Percentiles rank a stretch among this genome's conserved stretches.
These are phyloP conservation scores for Crambe crambe DNA, from an alignment of 37 sponge, comb jelly and placozoan species.

Conservation along the genomic window DNA sequence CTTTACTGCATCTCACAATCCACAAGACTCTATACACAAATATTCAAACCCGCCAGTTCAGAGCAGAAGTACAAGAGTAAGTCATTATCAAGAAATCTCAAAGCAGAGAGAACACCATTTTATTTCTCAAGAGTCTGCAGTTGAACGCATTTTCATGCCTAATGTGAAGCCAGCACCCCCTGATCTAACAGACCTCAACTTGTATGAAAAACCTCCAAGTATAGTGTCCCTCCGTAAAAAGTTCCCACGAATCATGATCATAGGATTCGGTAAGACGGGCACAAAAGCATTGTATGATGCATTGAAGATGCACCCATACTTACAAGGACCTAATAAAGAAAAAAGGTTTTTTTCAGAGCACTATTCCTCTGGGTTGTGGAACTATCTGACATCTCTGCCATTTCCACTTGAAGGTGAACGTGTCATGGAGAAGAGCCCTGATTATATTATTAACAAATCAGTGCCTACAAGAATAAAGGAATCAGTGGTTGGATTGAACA, in stretches of 20 bases:
- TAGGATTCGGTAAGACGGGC: constrained; percentile 90
- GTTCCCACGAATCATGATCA: constrained; percentile 81
- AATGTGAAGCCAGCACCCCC: no score
- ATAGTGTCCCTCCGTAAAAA: constrained; percentile 10
- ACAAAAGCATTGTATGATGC: constrained; percentile 78
- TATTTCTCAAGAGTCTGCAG: no score
- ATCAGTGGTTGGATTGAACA: neutral
- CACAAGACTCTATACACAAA: no score
- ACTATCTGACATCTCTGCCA: constrained; percentile 68
- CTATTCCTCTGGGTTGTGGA: constrained; percentile 45
- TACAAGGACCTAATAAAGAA: constrained; percentile 67
- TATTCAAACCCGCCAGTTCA: no score
- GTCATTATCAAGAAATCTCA: no score
- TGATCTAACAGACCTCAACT: no score
- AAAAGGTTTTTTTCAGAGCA: constrained; percentile 65
- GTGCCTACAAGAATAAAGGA: constrained; percentile 32
- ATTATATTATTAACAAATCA: constrained; percentile 52
- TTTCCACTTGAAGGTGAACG: neutral
- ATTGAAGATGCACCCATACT: constrained; percentile 59
- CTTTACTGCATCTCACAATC: no score
- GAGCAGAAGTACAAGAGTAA: no score
- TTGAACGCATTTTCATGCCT: no score
- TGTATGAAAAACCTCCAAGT: no score
- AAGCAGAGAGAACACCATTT: no score
- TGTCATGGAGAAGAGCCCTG: constrained; percentile 83